Conservation (phyloP, 2,888 invertebrate genomes). For the Heliconius aoede region DNA sequence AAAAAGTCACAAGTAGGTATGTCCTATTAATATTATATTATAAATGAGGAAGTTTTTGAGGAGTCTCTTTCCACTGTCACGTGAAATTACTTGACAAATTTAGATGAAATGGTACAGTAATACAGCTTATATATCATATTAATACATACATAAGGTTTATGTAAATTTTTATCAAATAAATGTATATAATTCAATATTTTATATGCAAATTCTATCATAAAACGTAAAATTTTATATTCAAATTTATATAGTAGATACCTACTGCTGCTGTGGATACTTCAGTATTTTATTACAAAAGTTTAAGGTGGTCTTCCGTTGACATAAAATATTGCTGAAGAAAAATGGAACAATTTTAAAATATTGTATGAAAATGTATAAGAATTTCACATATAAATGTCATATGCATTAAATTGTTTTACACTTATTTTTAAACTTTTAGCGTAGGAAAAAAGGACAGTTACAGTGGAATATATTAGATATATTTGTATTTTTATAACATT, state of each 20-base stretch:
- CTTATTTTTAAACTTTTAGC: too few species aligned
- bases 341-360: constrained; percentile 1
- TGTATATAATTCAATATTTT: background rate
- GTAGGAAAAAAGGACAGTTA: too few species aligned
- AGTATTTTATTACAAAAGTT: constrained; percentile 16
- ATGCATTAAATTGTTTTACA: background rate
- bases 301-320: constrained; percentile 2
- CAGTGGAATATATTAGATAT: too few species aligned
- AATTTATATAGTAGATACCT: background rate
- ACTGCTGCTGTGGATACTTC: background rate
- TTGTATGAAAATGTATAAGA: background rate
- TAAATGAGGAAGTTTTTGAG: too few species aligned
- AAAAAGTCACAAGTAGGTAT: too few species aligned
- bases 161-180: background rate
- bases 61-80: too few species aligned
- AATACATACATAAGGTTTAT: too few species aligned
- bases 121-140: too few species aligned
- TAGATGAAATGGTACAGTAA: too few species aligned
- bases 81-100: background rate
- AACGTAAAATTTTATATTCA: background rate
- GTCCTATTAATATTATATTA: too few species aligned
- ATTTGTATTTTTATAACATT: too few species aligned
- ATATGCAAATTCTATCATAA: background rate
- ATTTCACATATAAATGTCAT: background rate
- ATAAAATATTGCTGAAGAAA: constrained; percentile 19